Evolutionary conservation across 2,113 vertebrate species (phyloP).

Genomic region (Bagarius yarrelli): DNA sequence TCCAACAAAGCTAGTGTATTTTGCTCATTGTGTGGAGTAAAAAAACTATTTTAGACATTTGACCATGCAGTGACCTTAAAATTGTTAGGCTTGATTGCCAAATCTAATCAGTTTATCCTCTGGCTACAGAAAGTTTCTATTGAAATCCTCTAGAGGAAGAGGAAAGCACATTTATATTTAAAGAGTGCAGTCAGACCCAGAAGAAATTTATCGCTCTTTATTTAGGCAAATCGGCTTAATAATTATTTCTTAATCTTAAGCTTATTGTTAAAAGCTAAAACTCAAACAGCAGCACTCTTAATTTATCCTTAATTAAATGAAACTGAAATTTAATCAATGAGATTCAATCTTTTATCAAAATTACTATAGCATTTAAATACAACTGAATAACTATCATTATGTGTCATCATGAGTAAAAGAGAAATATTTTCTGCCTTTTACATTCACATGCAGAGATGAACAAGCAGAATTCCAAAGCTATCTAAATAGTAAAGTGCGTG

Average conservation of each 20-base stretch:
- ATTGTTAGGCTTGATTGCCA: neutral
- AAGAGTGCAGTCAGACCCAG: neutral
- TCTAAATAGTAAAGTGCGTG: neutral
- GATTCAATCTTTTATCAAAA: neutral
- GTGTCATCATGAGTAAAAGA: neutral
- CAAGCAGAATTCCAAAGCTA: neutral
- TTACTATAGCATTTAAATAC: neutral
- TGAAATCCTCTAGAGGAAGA: neutral
- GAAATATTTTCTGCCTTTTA: neutral
- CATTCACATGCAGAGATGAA: neutral
- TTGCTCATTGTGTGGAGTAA: too few relatives aligned
- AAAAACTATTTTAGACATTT: neutral
- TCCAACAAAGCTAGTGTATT: too few relatives aligned
- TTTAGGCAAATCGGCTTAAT: neutral
- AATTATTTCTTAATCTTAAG: neutral
- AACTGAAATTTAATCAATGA: neutral
- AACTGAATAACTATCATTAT: too few relatives aligned
- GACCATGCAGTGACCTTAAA: neutral
- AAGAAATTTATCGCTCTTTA: neutral
- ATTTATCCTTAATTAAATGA: neutral
- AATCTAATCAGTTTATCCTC: neutral
- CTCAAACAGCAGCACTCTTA: neutral
- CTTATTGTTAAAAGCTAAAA: neutral
- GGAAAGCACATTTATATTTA: too few relatives aligned
- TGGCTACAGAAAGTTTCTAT: neutral